phyloP scores from a whole-genome alignment of 2,797 vertebrate genomes.

The Peromyscus melanophrys region DNA sequence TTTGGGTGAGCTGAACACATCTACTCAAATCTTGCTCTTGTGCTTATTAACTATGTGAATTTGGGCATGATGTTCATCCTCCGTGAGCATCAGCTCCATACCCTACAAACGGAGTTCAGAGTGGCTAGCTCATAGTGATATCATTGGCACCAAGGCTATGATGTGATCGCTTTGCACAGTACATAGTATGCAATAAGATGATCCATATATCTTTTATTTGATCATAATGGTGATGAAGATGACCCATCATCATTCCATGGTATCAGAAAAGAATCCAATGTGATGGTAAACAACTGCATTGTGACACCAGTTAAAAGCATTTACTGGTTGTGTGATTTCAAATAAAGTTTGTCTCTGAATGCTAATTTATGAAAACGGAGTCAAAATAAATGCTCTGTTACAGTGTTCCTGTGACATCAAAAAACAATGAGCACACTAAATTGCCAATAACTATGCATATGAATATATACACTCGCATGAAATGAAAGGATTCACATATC shows the following conservation, averaged over 20 bases:
- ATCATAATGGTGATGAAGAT: neutral
- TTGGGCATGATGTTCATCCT: neutral
- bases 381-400: neutral
- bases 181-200: neutral
- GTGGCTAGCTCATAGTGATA: neutral
- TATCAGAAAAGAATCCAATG: neutral
- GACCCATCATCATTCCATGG: neutral
- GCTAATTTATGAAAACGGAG: neutral
- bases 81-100: neutral
- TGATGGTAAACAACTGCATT: neutral
- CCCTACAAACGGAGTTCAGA: neutral
- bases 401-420: neutral
- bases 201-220: neutral
- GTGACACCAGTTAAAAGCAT: neutral
- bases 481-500: neutral
- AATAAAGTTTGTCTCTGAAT: neutral
- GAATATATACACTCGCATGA: accelerated
- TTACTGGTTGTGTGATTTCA: neutral
- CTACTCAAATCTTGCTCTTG: neutral
- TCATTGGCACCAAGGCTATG: neutral
- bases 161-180: neutral
- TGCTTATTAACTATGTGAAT: neutral
- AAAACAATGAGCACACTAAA: neutral
- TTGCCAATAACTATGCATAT: neutral
- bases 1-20: neutral